phyloP scores from a whole-genome alignment of 2,113 vertebrate genomes.

The Cyanistes caeruleus region DNA sequence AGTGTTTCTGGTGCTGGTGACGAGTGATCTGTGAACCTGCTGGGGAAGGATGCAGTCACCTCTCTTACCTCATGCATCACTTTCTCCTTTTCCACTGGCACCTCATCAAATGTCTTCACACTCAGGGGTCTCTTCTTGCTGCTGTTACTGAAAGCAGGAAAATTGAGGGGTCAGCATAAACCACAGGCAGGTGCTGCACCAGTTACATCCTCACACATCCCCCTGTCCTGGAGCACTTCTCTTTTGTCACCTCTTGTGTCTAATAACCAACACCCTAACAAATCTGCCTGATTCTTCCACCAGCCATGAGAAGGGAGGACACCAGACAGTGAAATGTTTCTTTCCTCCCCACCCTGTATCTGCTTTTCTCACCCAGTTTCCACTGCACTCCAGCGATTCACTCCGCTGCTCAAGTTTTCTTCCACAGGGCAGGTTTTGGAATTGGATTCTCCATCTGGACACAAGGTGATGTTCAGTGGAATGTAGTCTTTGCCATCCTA shows the following conservation, averaged over 20 bases:
- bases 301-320: background rate
- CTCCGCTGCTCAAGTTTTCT: slow-evolving; percentile 71
- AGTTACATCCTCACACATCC: background rate
- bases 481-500: slow-evolving; percentile 96
- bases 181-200: background rate
- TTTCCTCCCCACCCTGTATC: accelerated
- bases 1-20: background rate
- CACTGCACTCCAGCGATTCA: slow-evolving; percentile 79
- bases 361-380: slow-evolving; percentile 79
- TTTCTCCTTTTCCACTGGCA: slow-evolving; percentile 81
- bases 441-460: slow-evolving; percentile 75
- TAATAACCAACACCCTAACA: background rate
- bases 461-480: slow-evolving; percentile 88
- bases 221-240: background rate
- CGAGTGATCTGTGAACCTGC: background rate
- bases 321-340: background rate
- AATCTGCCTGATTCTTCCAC: background rate
- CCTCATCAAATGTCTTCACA: slow-evolving; percentile 90
- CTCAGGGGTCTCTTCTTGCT: slow-evolving; percentile 85
- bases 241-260: background rate
- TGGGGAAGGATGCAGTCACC: background rate
- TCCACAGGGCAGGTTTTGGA: slow-evolving; percentile 68
- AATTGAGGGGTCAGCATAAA: background rate
- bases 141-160: slow-evolving; percentile 61
- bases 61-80: slow-evolving; percentile 78